Percentiles rank a stretch among this genome's conserved stretches.
Evolutionary conservation across 2,113 vertebrate species (phyloP).

Genomic region (Noctilio leporinus): DNA sequence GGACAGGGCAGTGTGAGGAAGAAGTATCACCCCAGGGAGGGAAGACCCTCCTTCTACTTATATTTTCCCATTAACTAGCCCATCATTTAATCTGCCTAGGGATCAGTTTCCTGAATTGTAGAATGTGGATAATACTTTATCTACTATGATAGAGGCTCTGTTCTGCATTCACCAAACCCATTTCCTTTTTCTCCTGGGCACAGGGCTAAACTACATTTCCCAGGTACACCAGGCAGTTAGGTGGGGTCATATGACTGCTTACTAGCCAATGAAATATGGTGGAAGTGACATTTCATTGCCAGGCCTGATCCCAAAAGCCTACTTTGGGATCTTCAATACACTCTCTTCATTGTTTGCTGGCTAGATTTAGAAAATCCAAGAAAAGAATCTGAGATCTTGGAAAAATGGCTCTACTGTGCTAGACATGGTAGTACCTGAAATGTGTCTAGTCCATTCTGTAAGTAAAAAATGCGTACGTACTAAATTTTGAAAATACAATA

Average conservation of each 20-base stretch:
- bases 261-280: not conserved
- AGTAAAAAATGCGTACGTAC: not conserved
- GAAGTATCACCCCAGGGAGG: not conserved
- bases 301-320: not conserved
- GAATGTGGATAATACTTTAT: not conserved
- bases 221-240: not conserved
- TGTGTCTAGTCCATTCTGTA: not conserved
- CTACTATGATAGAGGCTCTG: not conserved
- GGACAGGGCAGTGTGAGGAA: not conserved
- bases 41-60: not conserved
- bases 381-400: not conserved
- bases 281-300: not conserved
- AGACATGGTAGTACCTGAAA: not conserved
- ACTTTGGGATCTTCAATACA: not conserved
- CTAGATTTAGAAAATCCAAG: not conserved
- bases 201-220: not conserved
- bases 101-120: not conserved
- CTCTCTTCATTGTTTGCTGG: not conserved
- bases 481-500: not conserved
- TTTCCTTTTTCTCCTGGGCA: not conserved
- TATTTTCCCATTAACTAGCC: not conserved
- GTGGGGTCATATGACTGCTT: not conserved
- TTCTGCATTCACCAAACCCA: not conserved
- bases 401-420: not conserved
- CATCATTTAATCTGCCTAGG: not conserved